Evolutionary conservation across 2,888 invertebrate genomes (phyloP).

Genomic region (Acleris literana): DNA sequence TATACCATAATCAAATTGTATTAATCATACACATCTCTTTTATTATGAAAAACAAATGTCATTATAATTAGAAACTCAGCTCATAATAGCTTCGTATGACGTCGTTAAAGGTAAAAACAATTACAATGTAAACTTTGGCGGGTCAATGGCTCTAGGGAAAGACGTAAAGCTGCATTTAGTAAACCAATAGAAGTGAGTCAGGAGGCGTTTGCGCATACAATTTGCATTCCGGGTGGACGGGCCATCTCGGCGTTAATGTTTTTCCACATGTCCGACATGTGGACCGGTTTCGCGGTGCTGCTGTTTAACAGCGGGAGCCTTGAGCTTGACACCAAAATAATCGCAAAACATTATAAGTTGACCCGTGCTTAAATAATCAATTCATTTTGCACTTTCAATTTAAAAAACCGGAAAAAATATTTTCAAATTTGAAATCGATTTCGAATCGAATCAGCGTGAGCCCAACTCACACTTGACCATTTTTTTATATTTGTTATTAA

Average conservation of each 20-base stretch:
- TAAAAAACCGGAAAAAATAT: too few relatives aligned
- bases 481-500: too few relatives aligned
- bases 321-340: neutral
- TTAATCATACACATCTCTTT: too few relatives aligned
- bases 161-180: conserved; percentile 16
- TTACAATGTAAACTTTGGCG: conserved; percentile 11
- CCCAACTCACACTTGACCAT: too few relatives aligned
- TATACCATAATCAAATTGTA: too few relatives aligned
- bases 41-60: too few relatives aligned
- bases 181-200: conserved; percentile 28
- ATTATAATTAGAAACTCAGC: neutral
- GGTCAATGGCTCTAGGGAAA: conserved; percentile 8
- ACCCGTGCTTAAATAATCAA: too few relatives aligned
- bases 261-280: conserved; percentile 18
- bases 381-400: too few relatives aligned
- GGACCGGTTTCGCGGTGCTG: conserved; percentile 14
- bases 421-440: too few relatives aligned
- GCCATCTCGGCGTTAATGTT: conserved; percentile 17
- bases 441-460: too few relatives aligned
- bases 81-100: too few relatives aligned
- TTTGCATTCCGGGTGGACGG: conserved; percentile 29
- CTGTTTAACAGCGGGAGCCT: neutral
- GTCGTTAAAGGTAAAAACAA: too few relatives aligned
- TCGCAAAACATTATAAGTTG: neutral
- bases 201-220: conserved; percentile 23